These are phyloP conservation scores for Poeciliopsis turrubarensis DNA, from an alignment of 2,113 vertebrate species.

Conservation along the genomic window DNA sequence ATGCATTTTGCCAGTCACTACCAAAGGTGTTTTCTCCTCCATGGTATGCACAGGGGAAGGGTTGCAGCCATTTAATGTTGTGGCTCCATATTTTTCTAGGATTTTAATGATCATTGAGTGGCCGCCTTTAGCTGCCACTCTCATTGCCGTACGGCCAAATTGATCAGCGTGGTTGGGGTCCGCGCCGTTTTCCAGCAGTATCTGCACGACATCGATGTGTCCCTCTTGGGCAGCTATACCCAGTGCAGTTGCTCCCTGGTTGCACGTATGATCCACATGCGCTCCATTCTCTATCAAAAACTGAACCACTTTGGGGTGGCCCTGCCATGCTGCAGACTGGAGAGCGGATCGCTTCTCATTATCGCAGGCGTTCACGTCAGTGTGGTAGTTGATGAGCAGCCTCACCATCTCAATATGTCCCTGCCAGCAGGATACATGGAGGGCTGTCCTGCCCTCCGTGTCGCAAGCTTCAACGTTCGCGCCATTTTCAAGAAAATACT, in stretches of 20 bases:
- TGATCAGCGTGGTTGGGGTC: constrained; percentile 98
- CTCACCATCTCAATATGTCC: constrained; percentile 95
- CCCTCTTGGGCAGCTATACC: constrained; percentile 98
- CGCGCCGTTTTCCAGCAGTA: constrained; percentile 91
- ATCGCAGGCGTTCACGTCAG: constrained; percentile 92
- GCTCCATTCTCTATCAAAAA: constrained; percentile 91
- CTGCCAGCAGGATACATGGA: constrained; percentile 99
- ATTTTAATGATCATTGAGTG: constrained; percentile 93
- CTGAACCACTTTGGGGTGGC: constrained; percentile 91
- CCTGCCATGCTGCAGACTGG: constrained; percentile 97
- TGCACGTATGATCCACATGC: constrained; percentile 93
- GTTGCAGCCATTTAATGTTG: constrained; percentile 89
- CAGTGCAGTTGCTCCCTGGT: constrained; percentile 96
- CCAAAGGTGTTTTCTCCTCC: constrained; percentile 88
- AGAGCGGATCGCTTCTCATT: constrained; percentile 94
- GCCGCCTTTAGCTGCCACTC: constrained; percentile 96
- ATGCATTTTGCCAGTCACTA: constrained; percentile 88
- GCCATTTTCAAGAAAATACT: constrained; percentile 94
- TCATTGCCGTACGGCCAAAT: constrained; percentile 96
- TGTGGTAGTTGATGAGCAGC: constrained; percentile 89
- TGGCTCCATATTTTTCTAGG: constrained; percentile 93
- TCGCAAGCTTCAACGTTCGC: constrained; percentile 94
- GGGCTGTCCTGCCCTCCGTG: constrained; percentile 92
- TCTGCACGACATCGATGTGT: constrained; percentile 94
- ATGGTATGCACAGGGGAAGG: constrained; percentile 96